Evolutionary conservation across 2,888 invertebrate genomes (phyloP), one percentile per base, ranked within the genome.

Genomic region (Metallyticus violacea): DNA sequence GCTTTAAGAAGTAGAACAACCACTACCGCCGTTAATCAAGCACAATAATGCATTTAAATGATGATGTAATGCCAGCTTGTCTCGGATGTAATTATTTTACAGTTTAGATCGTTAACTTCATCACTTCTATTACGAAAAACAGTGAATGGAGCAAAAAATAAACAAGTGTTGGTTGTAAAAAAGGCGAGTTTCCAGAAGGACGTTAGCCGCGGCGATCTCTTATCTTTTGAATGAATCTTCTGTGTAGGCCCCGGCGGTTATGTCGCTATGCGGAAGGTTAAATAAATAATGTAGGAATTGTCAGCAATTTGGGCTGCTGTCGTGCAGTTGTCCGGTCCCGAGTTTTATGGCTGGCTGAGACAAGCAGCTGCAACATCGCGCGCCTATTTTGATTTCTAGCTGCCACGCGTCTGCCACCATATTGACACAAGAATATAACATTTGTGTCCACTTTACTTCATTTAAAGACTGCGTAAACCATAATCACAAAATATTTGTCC

Each of bases 41-140:
- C 83, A n/a, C 77, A 83, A 83, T 86, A 86, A 83, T 82, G 77
- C 82, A 86, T 86, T 82, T 86, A 86, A 86, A 86, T 83, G 86
- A 86, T 86, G 86, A 86, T 82, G 86, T 40, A 86, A 77, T 76
- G 76, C 82, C 82, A 62, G 40, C 40, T 62, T 62, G 40, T 9
- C 40, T 62, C 40, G 40, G 82, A 82, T 82, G 82, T 82, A 83
- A 83, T 83, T 83, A 83, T 83, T 77, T 28, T n/a, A n/a, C 77
- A n/a, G 83, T 83, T 83, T 83, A 83, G 83, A 77, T 83, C 77
- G 77, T 83, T 83, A 83, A 83, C 83, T 29, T 83, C 77, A 83
- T 83, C 77, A 83, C 77, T 83, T 62, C 40, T 62, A 62, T 62
- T 62, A 62, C 40, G 40, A 62, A 62, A 62, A 62, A 62, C 40